Conservation (phyloP, 2,888 invertebrate genomes). For the Troglohyphantes excavatus region DNA sequence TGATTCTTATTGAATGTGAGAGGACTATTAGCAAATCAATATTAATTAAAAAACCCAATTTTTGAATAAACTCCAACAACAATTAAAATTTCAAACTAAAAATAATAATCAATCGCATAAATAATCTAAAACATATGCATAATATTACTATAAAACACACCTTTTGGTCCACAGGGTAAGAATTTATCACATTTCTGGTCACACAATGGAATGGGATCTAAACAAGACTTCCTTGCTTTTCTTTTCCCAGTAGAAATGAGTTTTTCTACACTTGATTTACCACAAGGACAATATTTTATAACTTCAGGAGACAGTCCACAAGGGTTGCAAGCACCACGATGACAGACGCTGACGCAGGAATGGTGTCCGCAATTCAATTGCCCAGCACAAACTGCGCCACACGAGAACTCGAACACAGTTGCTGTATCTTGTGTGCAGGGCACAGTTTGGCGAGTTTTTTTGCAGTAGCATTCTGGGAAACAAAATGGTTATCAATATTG, state of each 20-base stretch:
- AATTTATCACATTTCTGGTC: slow-evolving; percentile 77
- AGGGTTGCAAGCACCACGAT: slow-evolving; percentile 86
- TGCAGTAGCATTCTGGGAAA: slow-evolving; percentile 88
- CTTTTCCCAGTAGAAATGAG: slow-evolving; percentile 71
- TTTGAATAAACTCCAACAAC: too few species aligned
- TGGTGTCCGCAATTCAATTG: slow-evolving; percentile 89
- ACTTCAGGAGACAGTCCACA: slow-evolving; percentile 86
- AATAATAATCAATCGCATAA: too few species aligned
- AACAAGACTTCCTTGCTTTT: slow-evolving; percentile 86
- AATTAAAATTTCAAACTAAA: too few species aligned
- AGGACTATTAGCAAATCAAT: too few species aligned
- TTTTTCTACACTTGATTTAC: slow-evolving; percentile 85
- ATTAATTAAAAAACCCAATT: too few species aligned
- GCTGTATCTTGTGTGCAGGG: slow-evolving; percentile 86
- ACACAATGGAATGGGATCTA: slow-evolving; percentile 89
- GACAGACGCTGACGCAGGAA: slow-evolving; percentile 87
- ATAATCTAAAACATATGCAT: too few species aligned
- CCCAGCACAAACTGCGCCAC: slow-evolving; percentile 88
- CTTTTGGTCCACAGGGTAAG: slow-evolving; percentile 82
- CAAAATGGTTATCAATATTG: too few species aligned
- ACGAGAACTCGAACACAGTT: slow-evolving; percentile 85
- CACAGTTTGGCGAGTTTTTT: slow-evolving; percentile 86
- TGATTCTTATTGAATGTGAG: too few species aligned
- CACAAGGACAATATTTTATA: slow-evolving; percentile 90
- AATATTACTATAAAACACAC: too few species aligned